These are phyloP conservation scores for Sebastes cheni DNA, from an alignment of 2,797 vertebrate species.

Conservation along the genomic window DNA sequence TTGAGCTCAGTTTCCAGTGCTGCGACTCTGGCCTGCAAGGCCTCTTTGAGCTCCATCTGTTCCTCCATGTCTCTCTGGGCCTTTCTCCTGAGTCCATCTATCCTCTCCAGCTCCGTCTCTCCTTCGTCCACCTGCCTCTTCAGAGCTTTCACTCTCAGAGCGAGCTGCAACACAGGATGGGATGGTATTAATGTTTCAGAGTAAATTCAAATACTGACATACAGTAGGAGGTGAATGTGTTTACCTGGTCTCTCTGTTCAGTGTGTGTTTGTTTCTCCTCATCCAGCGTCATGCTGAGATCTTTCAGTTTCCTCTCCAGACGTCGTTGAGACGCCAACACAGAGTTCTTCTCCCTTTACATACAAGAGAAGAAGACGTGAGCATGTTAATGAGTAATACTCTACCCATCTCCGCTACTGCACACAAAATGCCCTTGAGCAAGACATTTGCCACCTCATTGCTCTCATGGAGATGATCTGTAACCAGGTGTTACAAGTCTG, in stretches of 20 bases:
- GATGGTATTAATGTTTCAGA: not conserved
- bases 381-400: not conserved
- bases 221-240: not conserved
- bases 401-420: rapidly evolving
- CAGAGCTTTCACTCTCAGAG: conserved; percentile 92
- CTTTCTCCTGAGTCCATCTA: conserved; percentile 90
- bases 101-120: conserved; percentile 91
- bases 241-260: conserved; percentile 94
- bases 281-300: conserved; percentile 90
- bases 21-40: conserved; percentile 86
- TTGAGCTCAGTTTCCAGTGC: conserved; percentile 91
- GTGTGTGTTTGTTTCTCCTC: conserved; percentile 90
- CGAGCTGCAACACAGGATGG: conserved; percentile 78
- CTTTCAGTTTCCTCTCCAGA: conserved; percentile 93
- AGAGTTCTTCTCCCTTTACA: conserved; percentile 85
- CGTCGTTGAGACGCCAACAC: conserved; percentile 88
- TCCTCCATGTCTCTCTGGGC: conserved; percentile 92
- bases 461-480: not conserved
- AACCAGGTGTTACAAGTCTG: not conserved
- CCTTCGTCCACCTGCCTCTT: conserved; percentile 97
- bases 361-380: not conserved
- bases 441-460: not conserved
- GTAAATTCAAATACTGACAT: not conserved
- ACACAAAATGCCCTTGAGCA: not conserved
- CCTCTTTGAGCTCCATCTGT: conserved; percentile 91